Conservation (phyloP, 2,888 invertebrate species). For the Pterostichus niger region DNA sequence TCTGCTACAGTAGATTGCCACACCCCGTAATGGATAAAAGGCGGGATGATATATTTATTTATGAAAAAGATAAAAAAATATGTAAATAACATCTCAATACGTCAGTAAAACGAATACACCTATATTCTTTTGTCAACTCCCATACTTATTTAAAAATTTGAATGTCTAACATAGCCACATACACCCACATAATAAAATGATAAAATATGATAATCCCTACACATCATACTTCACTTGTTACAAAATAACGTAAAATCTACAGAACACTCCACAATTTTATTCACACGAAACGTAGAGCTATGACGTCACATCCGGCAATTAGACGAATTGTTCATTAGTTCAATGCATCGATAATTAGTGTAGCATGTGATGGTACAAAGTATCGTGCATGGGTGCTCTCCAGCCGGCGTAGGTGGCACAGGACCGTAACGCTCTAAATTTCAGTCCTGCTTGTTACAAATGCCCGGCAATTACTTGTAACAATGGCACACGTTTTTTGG, state of each 20-base stretch:
- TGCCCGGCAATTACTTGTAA: constrained; percentile 68
- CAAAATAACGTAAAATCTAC: constrained; percentile 15
- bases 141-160: no score
- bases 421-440: constrained; percentile 63
- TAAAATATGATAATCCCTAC: background rate
- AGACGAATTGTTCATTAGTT: constrained; percentile 74
- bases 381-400: constrained; percentile 67
- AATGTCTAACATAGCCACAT: no score
- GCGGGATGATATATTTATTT: no score
- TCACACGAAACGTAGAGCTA: constrained; percentile 71
- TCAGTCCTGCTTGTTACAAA: constrained; percentile 68
- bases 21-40: no score
- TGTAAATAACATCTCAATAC: no score
- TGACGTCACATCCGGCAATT: constrained; percentile 75
- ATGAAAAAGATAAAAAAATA: no score
- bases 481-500: constrained; percentile 68
- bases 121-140: no score
- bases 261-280: constrained; percentile 68
- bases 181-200: no score
- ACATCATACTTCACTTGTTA: no score
- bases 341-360: constrained; percentile 75
- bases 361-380: constrained; percentile 70
- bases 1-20: no score
- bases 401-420: background rate
- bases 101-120: no score